These are phyloP conservation scores for Steinernema carpocapsae DNA, from an alignment of 2,888 invertebrate genomes.

Conservation along the genomic window DNA sequence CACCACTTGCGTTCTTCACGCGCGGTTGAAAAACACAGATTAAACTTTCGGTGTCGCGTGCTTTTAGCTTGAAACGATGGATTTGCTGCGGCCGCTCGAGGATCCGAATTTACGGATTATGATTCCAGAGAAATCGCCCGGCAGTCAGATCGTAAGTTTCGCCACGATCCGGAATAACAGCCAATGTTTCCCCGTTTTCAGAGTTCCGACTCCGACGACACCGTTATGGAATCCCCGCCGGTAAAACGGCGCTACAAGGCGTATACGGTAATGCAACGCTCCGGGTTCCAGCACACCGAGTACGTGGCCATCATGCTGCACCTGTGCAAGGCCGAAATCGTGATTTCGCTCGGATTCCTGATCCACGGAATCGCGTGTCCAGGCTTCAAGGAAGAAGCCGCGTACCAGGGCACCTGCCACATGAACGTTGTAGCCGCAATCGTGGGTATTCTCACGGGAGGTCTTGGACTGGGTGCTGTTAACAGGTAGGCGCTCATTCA, in stretches of 20 bases:
- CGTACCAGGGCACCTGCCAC: constrained; percentile 66
- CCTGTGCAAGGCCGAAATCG: constrained; percentile 63
- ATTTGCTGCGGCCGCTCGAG: constrained; percentile 58
- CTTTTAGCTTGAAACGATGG: constrained; percentile 44
- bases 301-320: constrained; percentile 64
- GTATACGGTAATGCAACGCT: constrained; percentile 65
- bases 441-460: constrained; percentile 64
- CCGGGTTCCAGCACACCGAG: constrained; percentile 66
- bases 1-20: constrained; percentile 20
- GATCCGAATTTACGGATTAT: constrained; percentile 59
- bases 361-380: constrained; percentile 52
- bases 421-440: constrained; percentile 66
- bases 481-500: constrained; percentile 47
- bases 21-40: constrained; percentile 34
- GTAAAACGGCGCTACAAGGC: constrained; percentile 60
- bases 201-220: constrained; percentile 37
- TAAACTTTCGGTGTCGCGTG: constrained; percentile 31
- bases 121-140: constrained; percentile 49
- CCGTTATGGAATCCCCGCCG: constrained; percentile 40
- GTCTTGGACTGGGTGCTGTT: constrained; percentile 66
- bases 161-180: not conserved
- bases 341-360: constrained; percentile 61
- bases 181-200: constrained; percentile 35
- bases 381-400: constrained; percentile 55
- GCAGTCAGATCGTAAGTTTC: constrained; percentile 45